Evolutionary conservation across 2,888 invertebrate species (phyloP), one percentile per base, ranked within the genome.

Genomic region (Alentia gelatinosa): DNA sequence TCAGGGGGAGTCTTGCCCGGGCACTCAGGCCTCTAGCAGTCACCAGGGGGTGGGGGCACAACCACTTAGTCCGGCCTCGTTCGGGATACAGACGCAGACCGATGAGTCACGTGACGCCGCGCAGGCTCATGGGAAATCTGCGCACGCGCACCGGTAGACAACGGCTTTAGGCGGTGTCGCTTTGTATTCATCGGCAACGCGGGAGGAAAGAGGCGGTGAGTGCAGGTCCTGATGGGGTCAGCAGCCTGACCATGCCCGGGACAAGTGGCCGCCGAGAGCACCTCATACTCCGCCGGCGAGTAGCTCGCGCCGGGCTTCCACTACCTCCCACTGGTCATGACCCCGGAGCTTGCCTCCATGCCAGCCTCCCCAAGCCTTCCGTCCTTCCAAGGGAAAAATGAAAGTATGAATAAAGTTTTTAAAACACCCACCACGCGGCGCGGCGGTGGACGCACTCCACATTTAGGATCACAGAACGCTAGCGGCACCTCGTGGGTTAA

Each of bases 41-140:
- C 47, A 12, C 47, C 19, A 19, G 9, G 47, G 9, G 47, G 47
- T 47, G n/a, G 47, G 56, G 56, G 3, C 56, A 9, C 56, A 56
- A n/a, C n/a, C 56, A 56, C 56, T 56, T 74, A 33, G 74, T 33
- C 74, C 37, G 23, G 39, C 79, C 79, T 79, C 39, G 79, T 23
- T 30, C 33, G 26, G 75, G 75, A 33, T 79, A 35, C 79, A 35
- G 79, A 79, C 37, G 37, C 39, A 79, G 79, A 79, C 39, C 37
- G 79, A 79, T 79, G 79, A 79, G 79, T 79, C 79, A 79, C 79
- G 79, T 79, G 79, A 79, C 79, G 39, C 79, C 79, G 79, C 39
- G 37, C 37, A 39, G 79, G 37, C 79, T 79, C 79, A 37, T 79
- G 79, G 79, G 79, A 79, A 79, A 79, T 79, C 79, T 79, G 79